Conservation (phyloP, 2,797 vertebrate genomes). For the Eptatretus atami region DNA sequence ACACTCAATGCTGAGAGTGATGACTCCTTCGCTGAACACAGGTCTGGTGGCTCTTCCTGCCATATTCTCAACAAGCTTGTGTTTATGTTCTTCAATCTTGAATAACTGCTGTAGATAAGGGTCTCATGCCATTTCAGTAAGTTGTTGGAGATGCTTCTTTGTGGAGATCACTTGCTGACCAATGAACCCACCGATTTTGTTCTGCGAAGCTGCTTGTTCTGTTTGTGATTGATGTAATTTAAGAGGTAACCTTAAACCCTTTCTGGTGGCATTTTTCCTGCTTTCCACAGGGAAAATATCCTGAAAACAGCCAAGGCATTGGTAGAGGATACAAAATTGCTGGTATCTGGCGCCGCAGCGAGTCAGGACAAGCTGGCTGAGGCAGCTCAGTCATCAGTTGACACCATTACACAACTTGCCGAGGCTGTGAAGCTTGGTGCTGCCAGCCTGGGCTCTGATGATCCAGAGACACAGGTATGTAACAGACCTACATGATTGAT, state of each 20-base stretch:
- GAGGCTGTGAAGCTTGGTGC: conserved; percentile 89
- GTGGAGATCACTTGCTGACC: background rate
- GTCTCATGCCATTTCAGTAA: background rate
- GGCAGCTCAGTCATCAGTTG: conserved; percentile 74
- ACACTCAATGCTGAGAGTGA: conserved; percentile 72
- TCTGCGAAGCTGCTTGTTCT: background rate
- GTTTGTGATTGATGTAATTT: background rate
- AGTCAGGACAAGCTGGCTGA: conserved; percentile 83
- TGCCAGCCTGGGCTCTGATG: conserved; percentile 63
- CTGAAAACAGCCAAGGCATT: conserved; percentile 84
- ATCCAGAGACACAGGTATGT: conserved; percentile 77
- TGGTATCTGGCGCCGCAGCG: conserved; percentile 69
- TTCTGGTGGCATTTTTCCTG: background rate
- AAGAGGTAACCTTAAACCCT: too few relatives aligned
- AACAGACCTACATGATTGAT: too few relatives aligned
- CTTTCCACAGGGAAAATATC: conserved; percentile 47
- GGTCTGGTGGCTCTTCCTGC: conserved; percentile 18
- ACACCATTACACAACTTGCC: conserved; percentile 80
- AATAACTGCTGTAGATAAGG: too few relatives aligned
- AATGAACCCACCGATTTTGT: background rate
- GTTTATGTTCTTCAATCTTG: too few relatives aligned
- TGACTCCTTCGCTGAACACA: conserved; percentile 87
- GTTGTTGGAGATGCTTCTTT: background rate
- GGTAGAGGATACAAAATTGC: conserved; percentile 80
- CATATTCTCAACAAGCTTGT: too few relatives aligned